These are phyloP conservation scores for Hippocampus zosterae DNA, from an alignment of 2,113 vertebrate species.

Conservation along the genomic window DNA sequence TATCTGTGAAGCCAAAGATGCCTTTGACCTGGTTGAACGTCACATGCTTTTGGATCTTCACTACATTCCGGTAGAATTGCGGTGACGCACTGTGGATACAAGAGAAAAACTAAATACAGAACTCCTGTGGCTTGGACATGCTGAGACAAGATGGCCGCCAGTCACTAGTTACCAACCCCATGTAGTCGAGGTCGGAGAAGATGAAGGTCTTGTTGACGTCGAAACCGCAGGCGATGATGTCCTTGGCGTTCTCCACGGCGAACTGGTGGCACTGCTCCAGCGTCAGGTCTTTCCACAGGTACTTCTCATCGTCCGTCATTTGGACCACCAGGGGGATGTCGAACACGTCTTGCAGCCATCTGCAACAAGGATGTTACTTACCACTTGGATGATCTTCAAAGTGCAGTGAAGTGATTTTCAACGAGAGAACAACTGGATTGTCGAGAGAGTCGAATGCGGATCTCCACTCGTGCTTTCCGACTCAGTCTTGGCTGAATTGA, in stretches of 20 bases:
- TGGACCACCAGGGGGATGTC: conserved; percentile 91
- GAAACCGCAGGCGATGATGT: conserved; percentile 96
- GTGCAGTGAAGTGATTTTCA: neutral
- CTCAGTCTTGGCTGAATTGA: neutral
- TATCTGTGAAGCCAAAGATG: conserved; percentile 97
- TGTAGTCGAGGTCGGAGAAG: conserved; percentile 94
- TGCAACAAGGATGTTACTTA: conserved; percentile 38
- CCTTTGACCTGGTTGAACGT: conserved; percentile 99
- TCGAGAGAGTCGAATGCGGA: neutral
- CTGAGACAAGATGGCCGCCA: neutral
- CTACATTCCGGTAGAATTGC: conserved; percentile 89
- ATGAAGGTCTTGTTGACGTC: conserved; percentile 96
- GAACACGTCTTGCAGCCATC: conserved; percentile 95
- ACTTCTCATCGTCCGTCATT: conserved; percentile 96
- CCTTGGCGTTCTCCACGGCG: conserved; percentile 86
- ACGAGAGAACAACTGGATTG: too few species aligned
- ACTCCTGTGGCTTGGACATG: neutral
- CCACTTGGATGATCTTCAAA: neutral
- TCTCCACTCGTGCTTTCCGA: neutral
- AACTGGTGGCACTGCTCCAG: conserved; percentile 83
- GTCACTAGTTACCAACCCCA: conserved; percentile 88
- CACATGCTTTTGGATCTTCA: conserved; percentile 94
- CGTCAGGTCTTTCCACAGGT: conserved; percentile 95
- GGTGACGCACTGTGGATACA: conserved; percentile 74
- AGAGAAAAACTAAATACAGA: conserved; percentile 4